Evolutionary conservation across 2,113 vertebrate genomes (phyloP).

Genomic region (Crypturellus undulatus): DNA sequence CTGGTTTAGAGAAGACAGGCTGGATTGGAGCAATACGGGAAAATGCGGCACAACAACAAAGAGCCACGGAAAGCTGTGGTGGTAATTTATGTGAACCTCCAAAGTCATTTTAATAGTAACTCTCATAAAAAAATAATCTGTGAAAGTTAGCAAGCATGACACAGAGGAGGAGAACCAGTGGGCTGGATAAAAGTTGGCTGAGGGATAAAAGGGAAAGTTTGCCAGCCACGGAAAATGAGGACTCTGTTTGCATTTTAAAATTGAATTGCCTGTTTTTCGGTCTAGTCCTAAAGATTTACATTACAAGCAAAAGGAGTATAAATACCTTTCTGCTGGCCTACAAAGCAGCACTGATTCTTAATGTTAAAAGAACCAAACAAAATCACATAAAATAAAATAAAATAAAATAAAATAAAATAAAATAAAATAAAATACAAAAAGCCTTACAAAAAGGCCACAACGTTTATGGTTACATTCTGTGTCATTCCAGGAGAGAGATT

Average conservation of each 20-base stretch:
- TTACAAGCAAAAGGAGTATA: not conserved
- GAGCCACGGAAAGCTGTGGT: slow-evolving; percentile 17
- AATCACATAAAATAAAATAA: not conserved
- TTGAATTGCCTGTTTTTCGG: not conserved
- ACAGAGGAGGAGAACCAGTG: slow-evolving; percentile 53
- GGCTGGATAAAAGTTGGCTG: slow-evolving; percentile 51
- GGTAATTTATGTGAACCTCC: slow-evolving; percentile 50
- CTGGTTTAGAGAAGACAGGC: not conserved
- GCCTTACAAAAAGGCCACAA: not conserved
- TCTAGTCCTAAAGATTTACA: not conserved
- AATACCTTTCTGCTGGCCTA: not conserved
- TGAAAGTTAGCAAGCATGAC: slow-evolving; percentile 56
- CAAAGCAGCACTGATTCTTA: not conserved
- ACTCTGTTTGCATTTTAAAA: slow-evolving; percentile 40
- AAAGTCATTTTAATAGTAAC: slow-evolving; percentile 26
- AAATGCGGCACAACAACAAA: not conserved
- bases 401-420: not conserved
- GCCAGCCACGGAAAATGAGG: slow-evolving; percentile 31
- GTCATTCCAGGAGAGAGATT: slow-evolving; percentile 9
- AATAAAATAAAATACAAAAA: not conserved
- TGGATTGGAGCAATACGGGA: not conserved
- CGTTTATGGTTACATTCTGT: slow-evolving; percentile 34
- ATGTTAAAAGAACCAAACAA: slow-evolving; percentile 9
- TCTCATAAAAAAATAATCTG: slow-evolving; percentile 60
- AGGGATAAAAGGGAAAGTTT: slow-evolving; percentile 59